These are phyloP conservation scores for Euglossa dilemma DNA, from an alignment of 1,140 invertebrate species.

Conservation along the genomic window DNA sequence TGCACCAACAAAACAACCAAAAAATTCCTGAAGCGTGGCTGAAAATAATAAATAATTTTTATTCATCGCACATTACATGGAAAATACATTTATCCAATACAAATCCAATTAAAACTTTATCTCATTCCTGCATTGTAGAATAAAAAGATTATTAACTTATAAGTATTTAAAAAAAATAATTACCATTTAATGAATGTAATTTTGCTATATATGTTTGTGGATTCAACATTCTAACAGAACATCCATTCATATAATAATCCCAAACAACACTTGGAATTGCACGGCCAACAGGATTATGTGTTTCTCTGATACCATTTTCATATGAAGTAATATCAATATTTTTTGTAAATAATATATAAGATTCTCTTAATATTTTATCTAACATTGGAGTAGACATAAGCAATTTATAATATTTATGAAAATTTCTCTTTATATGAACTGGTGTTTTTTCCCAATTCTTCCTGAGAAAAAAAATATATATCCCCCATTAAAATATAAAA, in stretches of 20 bases:
- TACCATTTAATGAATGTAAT: conserved; percentile 85
- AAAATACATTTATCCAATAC: conserved; percentile 16
- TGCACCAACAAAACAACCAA: conserved; percentile 95
- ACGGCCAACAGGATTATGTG: conserved; percentile 92
- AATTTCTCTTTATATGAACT: conserved; percentile 87
- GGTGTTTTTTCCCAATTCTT: conserved; percentile 92
- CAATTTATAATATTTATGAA: conserved; percentile 87
- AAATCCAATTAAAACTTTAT: not conserved
- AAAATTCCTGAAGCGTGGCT: conserved; percentile 95
- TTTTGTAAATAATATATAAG: conserved; percentile 90
- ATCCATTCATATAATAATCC: conserved; percentile 95
- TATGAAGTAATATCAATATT: conserved; percentile 97
- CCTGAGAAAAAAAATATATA: conserved; percentile 67
- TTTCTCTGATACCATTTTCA: conserved; percentile 89
- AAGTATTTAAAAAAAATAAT: conserved; percentile 5
- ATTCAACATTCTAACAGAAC: conserved; percentile 95
- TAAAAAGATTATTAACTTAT: not conserved
- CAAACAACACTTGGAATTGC: conserved; percentile 91
- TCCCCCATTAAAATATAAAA: conserved; percentile 25
- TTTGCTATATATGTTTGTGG: conserved; percentile 93
- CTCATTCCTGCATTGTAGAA: not conserved
- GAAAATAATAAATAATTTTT: conserved; percentile 12
- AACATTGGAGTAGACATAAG: conserved; percentile 90
- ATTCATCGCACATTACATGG: not conserved
- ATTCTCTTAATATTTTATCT: conserved; percentile 89